These are phyloP conservation scores for Xenopus petersii DNA, from an alignment of 2,797 vertebrate genomes.

Conservation along the genomic window DNA sequence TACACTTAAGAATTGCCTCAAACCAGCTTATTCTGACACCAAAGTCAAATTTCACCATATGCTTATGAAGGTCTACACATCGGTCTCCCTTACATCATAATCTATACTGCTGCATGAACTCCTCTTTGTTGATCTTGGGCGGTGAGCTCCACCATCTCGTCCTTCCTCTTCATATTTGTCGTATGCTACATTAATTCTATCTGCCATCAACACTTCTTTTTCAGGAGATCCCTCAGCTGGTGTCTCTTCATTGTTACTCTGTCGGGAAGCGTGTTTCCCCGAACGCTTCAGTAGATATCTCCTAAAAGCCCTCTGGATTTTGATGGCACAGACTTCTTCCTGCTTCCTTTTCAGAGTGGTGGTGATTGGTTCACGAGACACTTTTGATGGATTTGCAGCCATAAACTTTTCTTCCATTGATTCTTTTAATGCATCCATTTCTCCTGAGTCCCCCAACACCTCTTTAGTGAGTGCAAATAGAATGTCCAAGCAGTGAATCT, in stretches of 20 bases:
- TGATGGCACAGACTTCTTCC: conserved; percentile 77
- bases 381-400: conserved; percentile 86
- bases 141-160: conserved; percentile 11
- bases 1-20: no score
- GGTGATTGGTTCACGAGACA: conserved; percentile 88
- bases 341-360: conserved; percentile 91
- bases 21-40: no score
- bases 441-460: conserved; percentile 89
- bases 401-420: conserved; percentile 92
- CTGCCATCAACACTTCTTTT: conserved; percentile 80
- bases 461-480: conserved; percentile 89
- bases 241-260: conserved; percentile 60
- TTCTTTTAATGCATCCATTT: conserved; percentile 87
- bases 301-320: conserved; percentile 87
- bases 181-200: conserved; percentile 78
- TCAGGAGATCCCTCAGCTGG: conserved; percentile 67
- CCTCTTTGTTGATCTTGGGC: conserved; percentile 5
- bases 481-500: conserved; percentile 92
- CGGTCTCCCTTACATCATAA: conserved; percentile 36
- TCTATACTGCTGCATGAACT: conserved; percentile 26
- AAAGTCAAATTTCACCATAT: no score
- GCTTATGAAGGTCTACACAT: conserved; percentile 2
- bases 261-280: conserved; percentile 77
- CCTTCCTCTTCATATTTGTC: conserved; percentile 58
- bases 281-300: conserved; percentile 80